Percentiles rank a stretch among this genome's conserved stretches.
These are phyloP conservation scores for Scopus umbretta DNA, from an alignment of 2,113 vertebrate species.

Conservation along the genomic window DNA sequence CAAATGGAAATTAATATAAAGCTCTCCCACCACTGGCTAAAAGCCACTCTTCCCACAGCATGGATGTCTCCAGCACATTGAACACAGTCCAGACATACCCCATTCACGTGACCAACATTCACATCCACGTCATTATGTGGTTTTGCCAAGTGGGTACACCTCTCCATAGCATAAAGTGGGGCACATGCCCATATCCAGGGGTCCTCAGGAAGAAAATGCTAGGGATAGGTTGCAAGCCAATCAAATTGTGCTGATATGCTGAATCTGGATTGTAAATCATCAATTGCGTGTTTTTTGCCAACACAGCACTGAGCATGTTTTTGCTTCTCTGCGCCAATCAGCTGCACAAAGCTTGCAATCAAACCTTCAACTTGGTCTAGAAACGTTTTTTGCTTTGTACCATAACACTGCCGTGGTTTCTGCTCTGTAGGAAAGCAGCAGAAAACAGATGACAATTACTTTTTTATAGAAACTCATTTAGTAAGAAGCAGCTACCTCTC, in stretches of 20 bases:
- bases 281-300: neutral
- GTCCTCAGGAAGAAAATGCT: neutral
- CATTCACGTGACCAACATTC: neutral
- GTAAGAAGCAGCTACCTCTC: neutral
- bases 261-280: neutral
- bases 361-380: neutral
- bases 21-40: neutral
- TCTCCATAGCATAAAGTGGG: neutral
- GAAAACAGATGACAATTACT: slow-evolving; percentile 4
- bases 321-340: neutral
- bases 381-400: neutral
- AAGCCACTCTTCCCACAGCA: neutral
- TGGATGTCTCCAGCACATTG: neutral
- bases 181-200: neutral
- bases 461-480: neutral
- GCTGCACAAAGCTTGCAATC: neutral
- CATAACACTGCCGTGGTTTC: neutral
- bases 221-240: neutral
- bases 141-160: neutral
- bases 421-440: neutral
- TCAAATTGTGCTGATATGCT: neutral
- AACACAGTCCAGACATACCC: neutral
- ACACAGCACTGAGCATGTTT: neutral
- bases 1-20: neutral
- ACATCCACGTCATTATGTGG: fast-evolving